A percentile compares a stretch with the other conserved stretches of the same genome.
Conservation (phyloP, 2,797 vertebrate species). For the Aratinga solstitialis region DNA sequence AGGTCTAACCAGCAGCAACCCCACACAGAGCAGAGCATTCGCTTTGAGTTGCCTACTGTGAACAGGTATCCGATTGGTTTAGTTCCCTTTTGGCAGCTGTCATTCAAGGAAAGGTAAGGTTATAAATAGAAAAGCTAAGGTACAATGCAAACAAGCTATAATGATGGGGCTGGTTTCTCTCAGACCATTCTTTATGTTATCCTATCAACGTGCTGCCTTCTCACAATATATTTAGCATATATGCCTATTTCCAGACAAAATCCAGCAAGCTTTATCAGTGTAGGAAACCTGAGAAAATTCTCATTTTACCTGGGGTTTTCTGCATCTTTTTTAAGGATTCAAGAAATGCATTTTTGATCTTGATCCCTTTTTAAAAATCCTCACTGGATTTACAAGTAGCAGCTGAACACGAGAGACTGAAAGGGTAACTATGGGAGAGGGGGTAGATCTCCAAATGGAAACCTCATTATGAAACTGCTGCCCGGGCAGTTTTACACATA, state of each 20-base stretch:
- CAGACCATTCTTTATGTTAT: neutral
- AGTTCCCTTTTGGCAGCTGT: neutral
- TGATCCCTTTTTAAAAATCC: neutral
- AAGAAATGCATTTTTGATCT: neutral
- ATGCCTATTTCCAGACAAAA: neutral
- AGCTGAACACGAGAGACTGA: neutral
- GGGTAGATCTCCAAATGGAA: neutral
- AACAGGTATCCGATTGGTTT: neutral
- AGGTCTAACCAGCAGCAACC: neutral
- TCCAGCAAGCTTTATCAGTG: rapidly evolving
- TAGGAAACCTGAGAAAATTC: neutral
- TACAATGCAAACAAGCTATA: neutral
- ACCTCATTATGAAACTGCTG: neutral
- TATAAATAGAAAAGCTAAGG: neutral
- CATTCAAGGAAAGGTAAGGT: neutral
- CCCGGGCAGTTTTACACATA: neutral
- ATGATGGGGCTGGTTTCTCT: neutral
- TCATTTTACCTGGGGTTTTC: neutral
- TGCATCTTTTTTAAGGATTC: neutral
- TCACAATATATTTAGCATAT: neutral
- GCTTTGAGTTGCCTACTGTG: neutral
- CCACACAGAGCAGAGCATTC: neutral
- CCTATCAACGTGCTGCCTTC: neutral
- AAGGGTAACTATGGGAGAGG: neutral
- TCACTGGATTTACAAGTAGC: neutral